Base-by-base conservation (phyloP, 2,113 vertebrate species). In the Lepus timidus region DNA sequence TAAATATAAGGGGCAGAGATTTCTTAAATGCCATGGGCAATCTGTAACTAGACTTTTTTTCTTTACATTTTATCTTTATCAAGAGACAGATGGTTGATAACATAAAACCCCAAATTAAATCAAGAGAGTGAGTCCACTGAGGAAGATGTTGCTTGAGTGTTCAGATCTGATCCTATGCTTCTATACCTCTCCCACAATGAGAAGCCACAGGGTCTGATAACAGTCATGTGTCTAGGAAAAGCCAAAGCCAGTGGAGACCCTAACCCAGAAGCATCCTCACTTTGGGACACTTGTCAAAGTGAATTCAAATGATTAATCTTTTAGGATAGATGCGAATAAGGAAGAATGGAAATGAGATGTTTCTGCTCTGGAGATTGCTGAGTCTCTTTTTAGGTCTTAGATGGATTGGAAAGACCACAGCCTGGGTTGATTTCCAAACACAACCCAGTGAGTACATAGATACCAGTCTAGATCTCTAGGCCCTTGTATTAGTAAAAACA, bases 291-390 rank as follows among this genome's bases (percentile, higher is more conserved):
- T 29, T 82, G 33, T 62, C 27, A 74, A 29, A 1, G 33, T 36
- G 29, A 9, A 9, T 75, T 36, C 68, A n/a, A 49, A 36, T 36
- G 36, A 87, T 65, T 25, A 87, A 49, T 39, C 2, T 17, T 25
- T 95, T 25, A 88, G 64, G 6, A 6, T 67, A 6, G 71, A 90
- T 75, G 29, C 51, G 61, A 73, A 92, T 79, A 61, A 90, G 64
- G 64, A 79, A 67, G 61, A 71, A 78, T 9, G 31, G 55, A 85
- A 73, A 85, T n/a, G 25, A 70, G 17, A 13, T 68, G 11, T 33
- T 67, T 20, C 62, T 86, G 31, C 13, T 81, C 39, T 61, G 55
- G 23, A 55, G 31, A 67, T 20, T 79, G 19, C 11, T 11, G 71
- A 25, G 12, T 36, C 36, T 49, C 61, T 87, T 17, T 36, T 5